These are phyloP conservation scores for Lutraria lutraria DNA, from an alignment of 2,888 invertebrate genomes.

Conservation along the genomic window DNA sequence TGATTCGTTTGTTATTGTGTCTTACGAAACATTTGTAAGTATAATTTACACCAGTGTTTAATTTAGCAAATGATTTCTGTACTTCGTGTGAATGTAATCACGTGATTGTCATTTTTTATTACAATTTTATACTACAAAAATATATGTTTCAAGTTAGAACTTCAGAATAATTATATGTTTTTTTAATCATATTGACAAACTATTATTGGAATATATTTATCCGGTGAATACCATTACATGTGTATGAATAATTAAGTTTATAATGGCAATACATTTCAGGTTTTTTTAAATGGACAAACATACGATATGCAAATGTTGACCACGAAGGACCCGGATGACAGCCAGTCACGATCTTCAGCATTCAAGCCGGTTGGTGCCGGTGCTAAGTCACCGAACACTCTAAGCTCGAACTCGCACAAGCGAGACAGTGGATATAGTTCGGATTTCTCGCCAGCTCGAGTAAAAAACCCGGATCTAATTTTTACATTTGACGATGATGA, in stretches of 20 bases:
- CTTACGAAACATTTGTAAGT: neutral
- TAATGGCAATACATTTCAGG: neutral
- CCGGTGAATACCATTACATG: too few relatives aligned
- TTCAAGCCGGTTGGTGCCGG: constrained; percentile 37
- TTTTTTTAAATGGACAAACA: constrained; percentile 31
- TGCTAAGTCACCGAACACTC: constrained; percentile 20
- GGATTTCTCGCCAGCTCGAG: constrained; percentile 79
- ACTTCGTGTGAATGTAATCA: too few relatives aligned
- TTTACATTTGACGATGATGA: constrained; percentile 76
- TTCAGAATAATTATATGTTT: too few relatives aligned
- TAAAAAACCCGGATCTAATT: constrained; percentile 54
- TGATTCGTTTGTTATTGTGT: neutral
- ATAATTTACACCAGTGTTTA: neutral
- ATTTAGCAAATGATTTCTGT: too few relatives aligned
- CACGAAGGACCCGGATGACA: constrained; percentile 27
- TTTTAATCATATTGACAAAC: too few relatives aligned
- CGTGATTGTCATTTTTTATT: too few relatives aligned
- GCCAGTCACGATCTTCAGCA: constrained; percentile 4
- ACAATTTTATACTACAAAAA: too few relatives aligned
- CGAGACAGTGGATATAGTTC: constrained; percentile 83
- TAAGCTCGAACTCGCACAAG: constrained; percentile 37
- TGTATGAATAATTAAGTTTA: neutral
- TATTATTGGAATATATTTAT: too few relatives aligned
- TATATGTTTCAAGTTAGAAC: too few relatives aligned
- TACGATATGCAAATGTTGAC: constrained; percentile 36